Conservation (phyloP, 1,140 invertebrate genomes). For the Euura saliciscinereae region DNA sequence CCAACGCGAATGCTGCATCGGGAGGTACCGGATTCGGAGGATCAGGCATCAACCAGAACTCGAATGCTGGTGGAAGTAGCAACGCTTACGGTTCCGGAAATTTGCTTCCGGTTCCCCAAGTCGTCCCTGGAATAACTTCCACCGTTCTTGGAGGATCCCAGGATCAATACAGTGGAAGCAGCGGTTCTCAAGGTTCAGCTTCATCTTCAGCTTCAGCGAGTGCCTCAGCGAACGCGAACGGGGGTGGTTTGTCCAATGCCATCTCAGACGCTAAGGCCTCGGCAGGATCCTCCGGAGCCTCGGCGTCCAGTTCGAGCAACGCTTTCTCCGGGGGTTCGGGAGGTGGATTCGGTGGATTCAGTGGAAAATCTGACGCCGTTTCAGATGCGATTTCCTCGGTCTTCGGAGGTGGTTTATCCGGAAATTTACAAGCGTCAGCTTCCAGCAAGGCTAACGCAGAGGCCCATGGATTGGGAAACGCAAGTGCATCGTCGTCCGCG, state of each 20-base stretch:
- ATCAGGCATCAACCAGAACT: neutral
- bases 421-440: neutral
- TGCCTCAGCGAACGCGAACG: neutral
- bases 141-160: constrained; percentile 8
- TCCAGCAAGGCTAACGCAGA: neutral
- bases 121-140: neutral
- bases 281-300: neutral
- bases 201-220: neutral
- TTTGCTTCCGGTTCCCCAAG: neutral
- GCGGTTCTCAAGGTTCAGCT: neutral
- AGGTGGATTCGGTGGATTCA: neutral
- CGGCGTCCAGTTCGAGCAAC: neutral
- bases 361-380: neutral
- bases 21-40: neutral
- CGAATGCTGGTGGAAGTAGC: neutral
- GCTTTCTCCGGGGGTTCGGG: neutral
- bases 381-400: neutral
- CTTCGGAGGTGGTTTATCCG: neutral
- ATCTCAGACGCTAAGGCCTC: neutral
- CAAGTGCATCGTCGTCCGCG: constrained; percentile 21
- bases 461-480: constrained; percentile 8
- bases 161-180: constrained; percentile 10
- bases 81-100: neutral
- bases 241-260: constrained; percentile 2
- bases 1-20: constrained; percentile 8